Base-by-base conservation (phyloP, 2,113 vertebrate genomes). In the Zosterops japonicus region DNA sequence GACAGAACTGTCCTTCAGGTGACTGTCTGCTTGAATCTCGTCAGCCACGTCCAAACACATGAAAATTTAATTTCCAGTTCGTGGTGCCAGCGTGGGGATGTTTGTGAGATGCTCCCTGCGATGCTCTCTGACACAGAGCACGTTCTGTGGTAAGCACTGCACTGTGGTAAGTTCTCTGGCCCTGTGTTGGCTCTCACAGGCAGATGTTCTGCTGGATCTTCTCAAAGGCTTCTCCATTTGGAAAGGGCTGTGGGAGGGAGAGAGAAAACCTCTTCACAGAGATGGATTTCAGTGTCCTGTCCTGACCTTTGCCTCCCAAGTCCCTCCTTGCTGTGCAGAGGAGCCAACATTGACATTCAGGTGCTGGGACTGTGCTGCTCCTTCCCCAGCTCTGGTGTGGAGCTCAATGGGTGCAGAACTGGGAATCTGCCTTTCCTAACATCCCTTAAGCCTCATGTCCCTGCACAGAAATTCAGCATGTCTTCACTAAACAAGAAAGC, bases 341-440 rank as follows among this genome's bases (percentile, higher is more conserved):
- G 49, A 87, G 53, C 36, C 57, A 52, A 8, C 0, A 0, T 0
- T 22, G 57, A 44, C 71, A 50, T 39, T 29, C 74, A 53, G 39
- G 49, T 84, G 29, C 57, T 57, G 65, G 41, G 25, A 57, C 1
- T 2, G 2, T 83, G 76, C 59, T 47, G 82, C 85, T 84, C 39
- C 46, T 83, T 94, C 47, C 85, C 28, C 46, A 63, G 63, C 70
- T 79, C 47, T 63, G 25, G 8, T 60, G 53, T 79, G 83, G 72
- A 84, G 33, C 47, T 83, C 25, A n/a, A 1, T 33, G 80, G 24
- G 14, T 77, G 85, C 55, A 92, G 60, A 53, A 24, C 41, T 89
- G 89, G 80, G 85, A 92, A 90, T 33, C 8, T 33, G 69, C 64
- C 28, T 87, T 52, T 78, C n/a, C 64, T 53, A 24, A 87, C 12